Base-by-base conservation (phyloP, 1,140 invertebrate genomes). In the Campoletis sonorensis region DNA sequence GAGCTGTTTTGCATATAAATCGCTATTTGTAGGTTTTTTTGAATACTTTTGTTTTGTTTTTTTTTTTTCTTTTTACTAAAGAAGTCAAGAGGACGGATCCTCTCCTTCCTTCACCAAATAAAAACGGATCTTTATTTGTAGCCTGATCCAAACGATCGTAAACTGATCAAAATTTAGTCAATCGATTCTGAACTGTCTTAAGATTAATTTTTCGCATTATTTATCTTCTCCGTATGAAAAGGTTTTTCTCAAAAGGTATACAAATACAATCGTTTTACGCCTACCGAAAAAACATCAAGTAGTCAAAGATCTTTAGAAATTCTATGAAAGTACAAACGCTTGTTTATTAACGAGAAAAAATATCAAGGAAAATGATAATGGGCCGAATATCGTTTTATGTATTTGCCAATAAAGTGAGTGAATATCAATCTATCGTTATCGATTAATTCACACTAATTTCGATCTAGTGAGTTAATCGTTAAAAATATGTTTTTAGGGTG, bases 241-340 rank as follows among this genome's bases (percentile, higher is more conserved):
- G 73, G 27, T 77, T 58, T n/a, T 79, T 84, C 58, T 79, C 79
- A 30, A 73, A 71, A 82, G 81, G 70, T 73, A 76, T 73, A 76
- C 79, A 82, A 84, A 85, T 79, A 83, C 71, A 79, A 87, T 75
- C 76, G 80, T 78, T 77, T 82, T 85, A 82, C 77, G 80, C 33
- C 82, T 73, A 73, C 5, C 71, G 71, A 49, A n/a, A 49, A 49
- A 73, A 73, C 40, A 73, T 18, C 33, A 83, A 83, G 84, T 75
- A 45, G 40, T 68, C 68, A 84, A 81, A 81, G 67, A 84, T 75
- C 68, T 82, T 83, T 85, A 86, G 61, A 86, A 86, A 86, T 84
- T 79, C 82, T 88, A 88, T 87, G 85, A 88, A 88, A 88, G 85
- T 88, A 87, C 84, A 88, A 89, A 88, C 68, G 82, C 30, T 15